These are phyloP conservation scores for Emydura subglobosa DNA, from an alignment of 2,113 vertebrate genomes.

Conservation along the genomic window DNA sequence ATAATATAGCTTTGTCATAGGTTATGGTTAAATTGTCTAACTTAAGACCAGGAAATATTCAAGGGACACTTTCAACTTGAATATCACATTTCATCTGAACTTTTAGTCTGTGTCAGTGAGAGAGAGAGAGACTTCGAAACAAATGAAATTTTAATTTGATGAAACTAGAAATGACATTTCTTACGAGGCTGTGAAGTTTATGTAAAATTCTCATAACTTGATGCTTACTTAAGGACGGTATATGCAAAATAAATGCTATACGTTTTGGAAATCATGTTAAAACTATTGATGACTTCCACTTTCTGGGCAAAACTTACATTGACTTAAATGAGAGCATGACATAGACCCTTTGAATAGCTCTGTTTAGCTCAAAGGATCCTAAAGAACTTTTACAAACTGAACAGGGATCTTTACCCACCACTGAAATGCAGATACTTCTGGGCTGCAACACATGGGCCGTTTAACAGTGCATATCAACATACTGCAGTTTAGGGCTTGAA, in stretches of 20 bases:
- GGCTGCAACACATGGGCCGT: not conserved
- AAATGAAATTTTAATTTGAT: not conserved
- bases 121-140: not conserved
- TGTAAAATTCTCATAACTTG: not conserved
- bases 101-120: accelerated
- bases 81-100: not conserved
- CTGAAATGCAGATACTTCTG: not conserved
- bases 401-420: not conserved
- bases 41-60: not conserved
- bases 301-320: not conserved
- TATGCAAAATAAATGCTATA: not conserved
- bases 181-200: not conserved
- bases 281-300: not conserved
- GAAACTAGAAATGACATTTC: not conserved
- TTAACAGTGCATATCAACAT: not conserved
- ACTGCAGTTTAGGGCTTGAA: not conserved
- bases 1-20: not conserved
- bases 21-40: not conserved
- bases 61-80: not conserved
- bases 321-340: not conserved
- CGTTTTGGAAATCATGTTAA: not conserved
- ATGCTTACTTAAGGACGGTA: not conserved
- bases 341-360: not conserved
- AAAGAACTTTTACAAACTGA: not conserved
- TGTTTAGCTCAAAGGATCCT: not conserved